Evolutionary conservation across 2,797 vertebrate genomes (phyloP), one percentile per base, ranked within the genome.

Genomic region (Mormyrops boulengeri): DNA sequence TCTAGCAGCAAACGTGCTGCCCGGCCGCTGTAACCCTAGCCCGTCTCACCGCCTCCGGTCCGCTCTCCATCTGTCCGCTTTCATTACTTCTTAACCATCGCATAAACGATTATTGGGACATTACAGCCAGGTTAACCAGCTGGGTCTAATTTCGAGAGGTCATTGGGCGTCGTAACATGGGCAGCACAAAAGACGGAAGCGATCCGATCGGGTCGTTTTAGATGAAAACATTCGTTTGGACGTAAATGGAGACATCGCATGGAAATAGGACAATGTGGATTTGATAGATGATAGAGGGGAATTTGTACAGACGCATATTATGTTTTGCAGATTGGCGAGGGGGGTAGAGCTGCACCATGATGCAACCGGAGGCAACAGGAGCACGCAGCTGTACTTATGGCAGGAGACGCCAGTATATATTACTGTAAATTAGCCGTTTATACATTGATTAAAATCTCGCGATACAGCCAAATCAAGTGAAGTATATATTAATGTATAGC

Each of bases 351-450:
- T 19, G 85, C 69, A 85, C 90, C 92, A 93, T 94, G 93, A 94
- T 96, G 96, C 96, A 97, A 97, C 92, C 93, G 60, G 92, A 88
- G 93, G 96, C 95, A 96, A 96, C 93, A 89, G 53, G 30, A 57
- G 12, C 14, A 14, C 34, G 1, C 30, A 38, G 50, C 30, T 66
- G 22, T n/a, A 44, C 22, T n/a, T 62, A 38, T 41, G 55, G 55
- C 38, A 88, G 87, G 17, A 88, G 38, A 41, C 34, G n/a, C 6
- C 44, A 30, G 8, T 50, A 26, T 86, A 86, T 26, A 26, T 85
- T 22, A 69, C 26, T 30, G 26, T 69, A 69, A 30, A 69, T 30
- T 30, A 34, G 26, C 26, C 26, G 26, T 69, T 30, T 14, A 14
- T 69, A 14, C 62, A 69, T 11, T 69, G 62, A 14, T 69, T 34